Conservation (phyloP, 2,113 vertebrate species). For the Brachyhypopomus gauderio region DNA sequence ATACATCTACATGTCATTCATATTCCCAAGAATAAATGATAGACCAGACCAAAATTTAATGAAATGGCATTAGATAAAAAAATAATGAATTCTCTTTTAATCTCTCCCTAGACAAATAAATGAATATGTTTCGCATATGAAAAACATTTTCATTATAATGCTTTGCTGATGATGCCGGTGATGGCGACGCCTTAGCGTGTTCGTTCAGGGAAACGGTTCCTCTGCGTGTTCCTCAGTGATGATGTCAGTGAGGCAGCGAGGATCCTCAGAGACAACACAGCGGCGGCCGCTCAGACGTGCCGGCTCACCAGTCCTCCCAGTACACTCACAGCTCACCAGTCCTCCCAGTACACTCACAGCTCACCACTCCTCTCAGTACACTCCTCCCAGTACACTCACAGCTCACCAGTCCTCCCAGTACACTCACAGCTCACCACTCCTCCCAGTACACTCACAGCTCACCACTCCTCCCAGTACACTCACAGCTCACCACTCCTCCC, state of each 20-base stretch:
- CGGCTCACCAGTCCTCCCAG: constrained; percentile 1
- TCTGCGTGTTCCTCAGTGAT: constrained; percentile 8
- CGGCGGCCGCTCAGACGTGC: neutral
- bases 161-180: neutral
- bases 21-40: no score
- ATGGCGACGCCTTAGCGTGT: neutral
- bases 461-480: neutral
- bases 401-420: constrained; percentile 17
- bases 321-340: neutral
- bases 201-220: neutral
- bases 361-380: no score
- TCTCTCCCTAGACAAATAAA: neutral
- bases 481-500: constrained; percentile 17
- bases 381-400: neutral
- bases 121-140: neutral
- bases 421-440: neutral
- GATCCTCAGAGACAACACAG: neutral
- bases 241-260: constrained; percentile 20
- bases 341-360: neutral
- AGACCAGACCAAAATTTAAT: neutral
- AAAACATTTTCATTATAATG: neutral
- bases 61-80: neutral
- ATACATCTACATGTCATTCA: no score
- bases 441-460: neutral
- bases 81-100: neutral